These are phyloP conservation scores for Limnephilus auricula DNA, from an alignment of 2,888 invertebrate species.

Conservation along the genomic window DNA sequence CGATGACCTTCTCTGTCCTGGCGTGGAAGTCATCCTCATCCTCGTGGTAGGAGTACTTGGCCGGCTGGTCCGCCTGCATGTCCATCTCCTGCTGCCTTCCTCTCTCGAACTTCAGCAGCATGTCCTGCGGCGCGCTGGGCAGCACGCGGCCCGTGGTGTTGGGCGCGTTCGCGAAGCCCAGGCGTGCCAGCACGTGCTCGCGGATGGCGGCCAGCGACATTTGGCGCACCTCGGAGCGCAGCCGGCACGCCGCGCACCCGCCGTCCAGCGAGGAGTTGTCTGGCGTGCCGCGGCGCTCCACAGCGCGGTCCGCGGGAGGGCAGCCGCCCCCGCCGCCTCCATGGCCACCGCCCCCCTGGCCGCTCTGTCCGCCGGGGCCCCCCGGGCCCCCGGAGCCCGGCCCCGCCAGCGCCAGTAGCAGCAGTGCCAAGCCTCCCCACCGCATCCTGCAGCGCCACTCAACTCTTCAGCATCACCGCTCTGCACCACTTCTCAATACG, in stretches of 20 bases:
- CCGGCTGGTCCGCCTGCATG: conserved; percentile 75
- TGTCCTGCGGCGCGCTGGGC: conserved; percentile 78
- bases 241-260: conserved; percentile 78
- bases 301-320: conserved; percentile 70
- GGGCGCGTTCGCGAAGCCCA: conserved; percentile 80
- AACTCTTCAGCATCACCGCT: conserved; percentile 3
- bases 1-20: conserved; percentile 82
- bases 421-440: conserved; percentile 36
- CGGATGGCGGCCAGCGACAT: conserved; percentile 81
- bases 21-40: conserved; percentile 83
- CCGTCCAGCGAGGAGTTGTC: conserved; percentile 73
- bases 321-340: conserved; percentile 37
- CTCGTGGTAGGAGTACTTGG: conserved; percentile 77
- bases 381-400: conserved; percentile 35
- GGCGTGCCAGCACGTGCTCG: conserved; percentile 80
- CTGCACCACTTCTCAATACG: not conserved
- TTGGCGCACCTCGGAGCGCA: conserved; percentile 77
- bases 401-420: conserved; percentile 35
- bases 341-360: conserved; percentile 69
- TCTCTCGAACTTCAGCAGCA: conserved; percentile 68
- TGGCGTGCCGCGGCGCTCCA: conserved; percentile 68
- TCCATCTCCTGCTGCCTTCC: conserved; percentile 70
- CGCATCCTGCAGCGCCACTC: conserved; percentile 70
- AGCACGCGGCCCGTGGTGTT: conserved; percentile 80
- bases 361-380: conserved; percentile 72